Percentiles rank a stretch among this genome's conserved stretches.
Evolutionary conservation across 2,113 vertebrate genomes (phyloP).

Genomic region (Corythaixoides concolor): DNA sequence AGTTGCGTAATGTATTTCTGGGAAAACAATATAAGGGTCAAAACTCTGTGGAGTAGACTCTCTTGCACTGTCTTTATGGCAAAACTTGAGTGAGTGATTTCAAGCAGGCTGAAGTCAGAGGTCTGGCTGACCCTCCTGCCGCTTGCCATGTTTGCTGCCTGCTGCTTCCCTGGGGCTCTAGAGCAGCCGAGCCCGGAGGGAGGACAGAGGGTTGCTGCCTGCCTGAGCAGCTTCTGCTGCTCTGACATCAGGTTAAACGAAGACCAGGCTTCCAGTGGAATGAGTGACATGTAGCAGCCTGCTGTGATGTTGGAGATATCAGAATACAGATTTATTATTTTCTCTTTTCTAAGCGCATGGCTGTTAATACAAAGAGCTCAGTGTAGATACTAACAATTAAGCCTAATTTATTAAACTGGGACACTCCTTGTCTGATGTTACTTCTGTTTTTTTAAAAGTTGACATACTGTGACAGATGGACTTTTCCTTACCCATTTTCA

Average conservation of each 20-base stretch:
- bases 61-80: accelerated
- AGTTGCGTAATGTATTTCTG: not conserved
- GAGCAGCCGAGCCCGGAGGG: not conserved
- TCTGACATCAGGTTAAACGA: not conserved
- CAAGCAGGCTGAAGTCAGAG: not conserved
- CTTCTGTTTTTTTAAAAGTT: not conserved
- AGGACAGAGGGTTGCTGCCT: conserved; percentile 27
- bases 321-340: not conserved
- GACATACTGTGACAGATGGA: not conserved
- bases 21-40: not conserved
- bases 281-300: conserved; percentile 60
- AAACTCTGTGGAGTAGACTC: not conserved
- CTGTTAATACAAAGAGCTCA: conserved; percentile 44
- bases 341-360: not conserved
- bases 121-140: not conserved
- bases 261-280: conserved; percentile 40
- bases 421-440: conserved; percentile 25
- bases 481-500: not conserved
- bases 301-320: conserved; percentile 49
- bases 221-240: not conserved
- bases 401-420: conserved; percentile 7
- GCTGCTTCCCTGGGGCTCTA: not conserved
- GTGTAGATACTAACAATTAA: conserved; percentile 20
- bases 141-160: not conserved
- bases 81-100: not conserved